phyloP scores from a whole-genome alignment of 1,140 invertebrate species.

The Drosophila nasuta region DNA sequence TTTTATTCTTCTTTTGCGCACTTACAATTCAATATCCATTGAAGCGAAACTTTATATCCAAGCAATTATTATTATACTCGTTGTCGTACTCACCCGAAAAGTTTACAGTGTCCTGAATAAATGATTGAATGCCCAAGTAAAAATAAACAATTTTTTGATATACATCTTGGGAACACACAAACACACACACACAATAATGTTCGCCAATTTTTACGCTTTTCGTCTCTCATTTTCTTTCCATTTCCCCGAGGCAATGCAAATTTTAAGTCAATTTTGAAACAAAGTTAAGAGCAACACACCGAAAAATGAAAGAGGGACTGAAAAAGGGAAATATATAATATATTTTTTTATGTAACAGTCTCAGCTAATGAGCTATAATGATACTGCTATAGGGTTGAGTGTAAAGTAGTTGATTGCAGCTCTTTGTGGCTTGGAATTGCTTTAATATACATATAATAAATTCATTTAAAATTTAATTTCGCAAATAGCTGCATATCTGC shows the following conservation, averaged over 20 bases:
- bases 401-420: not conserved
- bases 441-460: too few relatives aligned
- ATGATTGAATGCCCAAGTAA: slow-evolving; percentile 38
- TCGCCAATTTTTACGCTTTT: slow-evolving; percentile 30
- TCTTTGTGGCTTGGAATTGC: not conserved
- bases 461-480: too few relatives aligned
- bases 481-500: not conserved
- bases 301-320: not conserved
- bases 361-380: slow-evolving; percentile 1
- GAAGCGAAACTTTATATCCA: slow-evolving; percentile 29
- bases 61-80: slow-evolving; percentile 42
- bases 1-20: not conserved
- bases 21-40: slow-evolving; percentile 36
- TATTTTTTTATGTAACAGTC: slow-evolving; percentile 5
- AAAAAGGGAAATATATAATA: not conserved
- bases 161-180: slow-evolving; percentile 28
- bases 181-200: slow-evolving; percentile 15
- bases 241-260: slow-evolving; percentile 24
- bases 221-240: slow-evolving; percentile 4
- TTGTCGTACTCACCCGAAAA: slow-evolving; percentile 17
- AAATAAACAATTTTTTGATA: slow-evolving; percentile 48
- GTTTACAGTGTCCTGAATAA: slow-evolving; percentile 42
- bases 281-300: not conserved
- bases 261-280: slow-evolving; percentile 30
- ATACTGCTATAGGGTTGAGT: not conserved